Evolutionary conservation across 2,888 invertebrate genomes (phyloP).

Genomic region (Mimachlamys varia): DNA sequence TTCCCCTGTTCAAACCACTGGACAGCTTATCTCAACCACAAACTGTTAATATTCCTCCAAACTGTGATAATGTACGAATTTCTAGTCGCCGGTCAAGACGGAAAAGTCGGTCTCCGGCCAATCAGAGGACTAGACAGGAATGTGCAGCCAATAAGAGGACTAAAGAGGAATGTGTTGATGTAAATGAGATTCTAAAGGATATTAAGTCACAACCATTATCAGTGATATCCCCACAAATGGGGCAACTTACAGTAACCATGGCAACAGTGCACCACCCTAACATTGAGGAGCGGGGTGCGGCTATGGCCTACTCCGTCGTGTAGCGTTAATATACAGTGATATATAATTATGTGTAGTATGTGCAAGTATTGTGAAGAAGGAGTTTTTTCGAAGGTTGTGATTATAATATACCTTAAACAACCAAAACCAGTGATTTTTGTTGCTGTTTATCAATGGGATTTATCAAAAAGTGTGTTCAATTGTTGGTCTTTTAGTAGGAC

Average conservation of each 20-base stretch:
- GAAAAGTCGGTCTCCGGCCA: conserved; percentile 33
- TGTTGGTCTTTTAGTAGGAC: background rate
- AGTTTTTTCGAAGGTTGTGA: background rate
- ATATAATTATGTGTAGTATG: background rate
- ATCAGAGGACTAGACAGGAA: conserved; percentile 30
- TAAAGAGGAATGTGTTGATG: background rate
- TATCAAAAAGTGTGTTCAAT: conserved; percentile 22
- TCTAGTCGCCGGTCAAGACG: conserved; percentile 21
- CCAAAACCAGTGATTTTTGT: conserved; percentile 5
- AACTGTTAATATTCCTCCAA: conserved; percentile 16
- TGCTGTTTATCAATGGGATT: background rate
- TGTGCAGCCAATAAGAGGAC: background rate
- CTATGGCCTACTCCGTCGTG: conserved; percentile 62
- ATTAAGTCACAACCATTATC: conserved; percentile 34
- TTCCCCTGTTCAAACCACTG: conserved; percentile 69
- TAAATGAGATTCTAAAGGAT: conserved; percentile 23
- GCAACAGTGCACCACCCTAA: conserved; percentile 61
- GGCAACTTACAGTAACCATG: conserved; percentile 58
- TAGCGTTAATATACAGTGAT: conserved; percentile 38
- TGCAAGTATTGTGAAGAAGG: background rate
- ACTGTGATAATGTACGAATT: conserved; percentile 23
- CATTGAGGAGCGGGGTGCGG: conserved; percentile 59
- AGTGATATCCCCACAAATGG: conserved; percentile 42
- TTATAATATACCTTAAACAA: background rate
- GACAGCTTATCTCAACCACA: conserved; percentile 56